Percentiles rank a stretch among this genome's conserved stretches.
These are phyloP conservation scores for Spea hammondii DNA, from an alignment of 2,797 vertebrate genomes.

Conservation along the genomic window DNA sequence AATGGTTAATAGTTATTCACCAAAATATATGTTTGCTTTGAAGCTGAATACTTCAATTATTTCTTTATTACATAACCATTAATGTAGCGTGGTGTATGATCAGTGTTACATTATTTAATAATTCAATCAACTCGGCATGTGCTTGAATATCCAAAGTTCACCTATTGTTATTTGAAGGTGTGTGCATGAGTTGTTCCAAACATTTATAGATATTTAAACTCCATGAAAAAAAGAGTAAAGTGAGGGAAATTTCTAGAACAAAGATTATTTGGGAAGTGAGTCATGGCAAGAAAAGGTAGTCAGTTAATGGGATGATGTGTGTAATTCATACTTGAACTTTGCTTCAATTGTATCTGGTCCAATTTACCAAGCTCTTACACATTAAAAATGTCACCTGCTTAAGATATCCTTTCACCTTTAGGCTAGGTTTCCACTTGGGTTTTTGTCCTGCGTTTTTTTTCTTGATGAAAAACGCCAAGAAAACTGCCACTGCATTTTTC, in stretches of 20 bases:
- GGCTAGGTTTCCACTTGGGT: too few relatives aligned
- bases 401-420: too few relatives aligned
- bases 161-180: not conserved
- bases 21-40: not conserved
- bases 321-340: not conserved
- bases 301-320: not conserved
- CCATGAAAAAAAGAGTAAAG: not conserved
- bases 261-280: constrained; percentile 1
- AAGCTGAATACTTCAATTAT: not conserved
- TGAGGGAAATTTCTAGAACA: not conserved
- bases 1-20: not conserved
- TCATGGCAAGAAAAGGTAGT: not conserved
- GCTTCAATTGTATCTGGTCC: not conserved
- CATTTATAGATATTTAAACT: not conserved
- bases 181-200: not conserved
- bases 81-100: not conserved
- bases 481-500: too few relatives aligned
- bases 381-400: too few relatives aligned
- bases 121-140: not conserved
- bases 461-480: too few relatives aligned
- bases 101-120: not conserved
- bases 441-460: too few relatives aligned
- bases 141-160: constrained; percentile 8
- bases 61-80: not conserved
- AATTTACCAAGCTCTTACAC: not conserved